A percentile compares a stretch with the other conserved stretches of the same genome.
Evolutionary conservation across 2,888 invertebrate species (phyloP).

Genomic region (Drosophila colorata): DNA sequence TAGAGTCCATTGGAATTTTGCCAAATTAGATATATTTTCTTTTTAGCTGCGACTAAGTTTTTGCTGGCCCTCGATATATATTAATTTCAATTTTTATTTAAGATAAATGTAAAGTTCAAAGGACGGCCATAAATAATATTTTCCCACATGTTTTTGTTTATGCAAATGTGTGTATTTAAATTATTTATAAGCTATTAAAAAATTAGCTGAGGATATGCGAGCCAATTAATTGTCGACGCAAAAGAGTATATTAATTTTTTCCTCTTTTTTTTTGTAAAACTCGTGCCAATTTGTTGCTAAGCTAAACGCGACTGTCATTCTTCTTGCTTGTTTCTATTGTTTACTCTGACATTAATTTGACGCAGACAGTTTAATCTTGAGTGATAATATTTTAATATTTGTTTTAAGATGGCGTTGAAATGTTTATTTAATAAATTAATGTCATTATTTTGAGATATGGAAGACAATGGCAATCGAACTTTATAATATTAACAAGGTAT

Average conservation of each 20-base stretch:
- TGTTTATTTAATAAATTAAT: conserved; percentile 27
- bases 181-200: conserved; percentile 71
- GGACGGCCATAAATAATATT: conserved; percentile 62
- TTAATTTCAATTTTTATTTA: conserved; percentile 14
- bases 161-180: conserved; percentile 50
- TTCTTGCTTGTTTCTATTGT: conserved; percentile 54
- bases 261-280: conserved; percentile 15
- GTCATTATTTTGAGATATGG: conserved; percentile 5
- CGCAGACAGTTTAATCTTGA: conserved; percentile 65
- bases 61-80: conserved; percentile 23
- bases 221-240: conserved; percentile 47
- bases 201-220: conserved; percentile 67
- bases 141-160: conserved; percentile 37
- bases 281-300: conserved; percentile 56
- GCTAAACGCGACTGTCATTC: conserved; percentile 66
- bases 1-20: neutral
- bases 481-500: neutral
- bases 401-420: conserved; percentile 21
- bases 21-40: neutral
- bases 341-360: conserved; percentile 68
- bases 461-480: neutral
- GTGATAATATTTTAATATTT: conserved; percentile 42
- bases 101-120: conserved; percentile 45
- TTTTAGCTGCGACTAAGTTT: neutral
- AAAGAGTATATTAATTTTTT: conserved; percentile 1